Conservation (phyloP, 2,888 invertebrate species). For the Smittia aterrima region DNA sequence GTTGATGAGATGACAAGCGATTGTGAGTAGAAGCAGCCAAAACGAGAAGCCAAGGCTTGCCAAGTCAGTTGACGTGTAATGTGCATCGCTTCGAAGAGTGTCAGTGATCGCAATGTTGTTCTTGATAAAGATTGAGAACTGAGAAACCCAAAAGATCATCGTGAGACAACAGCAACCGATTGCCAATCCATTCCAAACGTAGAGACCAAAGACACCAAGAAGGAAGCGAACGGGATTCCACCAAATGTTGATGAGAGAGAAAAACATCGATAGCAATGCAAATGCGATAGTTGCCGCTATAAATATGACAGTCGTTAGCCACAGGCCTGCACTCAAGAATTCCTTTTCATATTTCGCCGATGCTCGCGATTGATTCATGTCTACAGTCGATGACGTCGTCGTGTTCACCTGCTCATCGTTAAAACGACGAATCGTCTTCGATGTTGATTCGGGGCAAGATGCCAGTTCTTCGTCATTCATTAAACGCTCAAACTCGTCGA, state of each 20-base stretch:
- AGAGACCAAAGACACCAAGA: slow-evolving; percentile 56
- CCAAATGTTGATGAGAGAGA: slow-evolving; percentile 61
- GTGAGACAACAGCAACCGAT: slow-evolving; percentile 47
- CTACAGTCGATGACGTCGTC: slow-evolving; percentile 7
- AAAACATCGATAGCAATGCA: slow-evolving; percentile 54
- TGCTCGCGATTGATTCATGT: slow-evolving; percentile 4
- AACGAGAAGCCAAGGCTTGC: slow-evolving; percentile 54
- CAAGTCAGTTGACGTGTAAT: slow-evolving; percentile 47
- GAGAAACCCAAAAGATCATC: slow-evolving; percentile 52
- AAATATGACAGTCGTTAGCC: slow-evolving; percentile 59
- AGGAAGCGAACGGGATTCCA: slow-evolving; percentile 55
- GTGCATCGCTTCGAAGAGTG: slow-evolving; percentile 48
- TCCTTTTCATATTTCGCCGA: slow-evolving; percentile 17
- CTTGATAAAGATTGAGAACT: slow-evolving; percentile 49
- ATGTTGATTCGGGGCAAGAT: slow-evolving; percentile 41
- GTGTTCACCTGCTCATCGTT: slow-evolving; percentile 40
- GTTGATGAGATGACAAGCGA: slow-evolving; percentile 47
- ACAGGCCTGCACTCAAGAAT: slow-evolving; percentile 54
- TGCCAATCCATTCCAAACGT: slow-evolving; percentile 60
- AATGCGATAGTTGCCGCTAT: slow-evolving; percentile 56
- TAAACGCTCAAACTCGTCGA: slow-evolving; percentile 47
- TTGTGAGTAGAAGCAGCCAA: slow-evolving; percentile 49
- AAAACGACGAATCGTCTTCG: background rate
- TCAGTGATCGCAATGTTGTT: slow-evolving; percentile 52
- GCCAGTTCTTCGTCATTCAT: slow-evolving; percentile 45